Conservation (phyloP, 2,113 vertebrate species). For the Catharus bicknelli region DNA sequence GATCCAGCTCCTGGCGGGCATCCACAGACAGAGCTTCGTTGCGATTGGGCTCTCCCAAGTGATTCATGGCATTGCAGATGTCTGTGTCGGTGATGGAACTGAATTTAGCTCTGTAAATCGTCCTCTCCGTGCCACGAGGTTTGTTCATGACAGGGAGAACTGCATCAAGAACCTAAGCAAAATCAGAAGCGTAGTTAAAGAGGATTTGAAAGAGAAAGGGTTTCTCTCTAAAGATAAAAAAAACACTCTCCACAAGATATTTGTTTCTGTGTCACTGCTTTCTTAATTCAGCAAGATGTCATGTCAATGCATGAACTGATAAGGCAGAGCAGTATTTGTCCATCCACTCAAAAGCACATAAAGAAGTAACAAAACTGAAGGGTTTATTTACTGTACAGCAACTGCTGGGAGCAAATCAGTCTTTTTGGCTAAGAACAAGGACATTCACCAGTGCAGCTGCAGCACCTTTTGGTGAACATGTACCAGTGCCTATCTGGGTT, state of each 20-base stretch:
- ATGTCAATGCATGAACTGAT: not conserved
- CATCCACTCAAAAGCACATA: not conserved
- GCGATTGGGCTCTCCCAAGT: slow-evolving; percentile 88
- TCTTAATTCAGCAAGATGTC: not conserved
- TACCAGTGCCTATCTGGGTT: not conserved
- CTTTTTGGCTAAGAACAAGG: not conserved
- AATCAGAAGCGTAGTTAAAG: not conserved
- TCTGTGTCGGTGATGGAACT: slow-evolving; percentile 97
- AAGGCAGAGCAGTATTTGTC: not conserved
- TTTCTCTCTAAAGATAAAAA: not conserved
- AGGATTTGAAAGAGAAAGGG: not conserved
- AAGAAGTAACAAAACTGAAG: not conserved
- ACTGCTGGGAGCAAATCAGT: not conserved
- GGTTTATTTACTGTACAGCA: not conserved
- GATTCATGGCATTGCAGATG: slow-evolving; percentile 92
- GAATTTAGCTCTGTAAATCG: slow-evolving; percentile 89
- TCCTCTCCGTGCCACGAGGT: slow-evolving; percentile 69
- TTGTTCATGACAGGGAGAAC: slow-evolving; percentile 88
- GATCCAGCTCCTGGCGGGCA: slow-evolving; percentile 95
- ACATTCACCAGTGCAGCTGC: not conserved
- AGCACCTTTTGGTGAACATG: not conserved
- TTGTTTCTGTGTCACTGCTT: not conserved
- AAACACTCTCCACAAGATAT: not conserved
- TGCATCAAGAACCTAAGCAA: slow-evolving; percentile 88
- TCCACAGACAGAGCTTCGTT: slow-evolving; percentile 95